Conservation (phyloP, 2,888 invertebrate genomes). For the Bimastos eiseni region DNA sequence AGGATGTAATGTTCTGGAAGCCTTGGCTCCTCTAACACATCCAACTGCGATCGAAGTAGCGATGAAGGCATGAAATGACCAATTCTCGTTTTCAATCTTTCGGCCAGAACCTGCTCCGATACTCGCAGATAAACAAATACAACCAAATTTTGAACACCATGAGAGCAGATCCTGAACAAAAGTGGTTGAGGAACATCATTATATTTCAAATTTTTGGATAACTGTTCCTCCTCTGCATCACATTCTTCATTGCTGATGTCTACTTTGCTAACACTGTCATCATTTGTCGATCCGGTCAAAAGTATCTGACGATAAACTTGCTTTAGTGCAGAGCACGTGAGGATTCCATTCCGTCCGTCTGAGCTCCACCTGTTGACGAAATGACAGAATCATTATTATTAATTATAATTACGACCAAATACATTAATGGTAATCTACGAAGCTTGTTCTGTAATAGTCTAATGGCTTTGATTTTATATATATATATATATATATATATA, state of each 20-base stretch:
- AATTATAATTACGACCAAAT: background rate
- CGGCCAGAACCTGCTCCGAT: constrained; percentile 40
- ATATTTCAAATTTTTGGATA: background rate
- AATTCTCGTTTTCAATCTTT: constrained; percentile 46
- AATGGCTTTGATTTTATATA: too few species aligned
- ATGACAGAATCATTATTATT: background rate
- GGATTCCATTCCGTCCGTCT: background rate
- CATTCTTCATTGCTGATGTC: background rate
- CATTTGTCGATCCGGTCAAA: constrained; percentile 35
- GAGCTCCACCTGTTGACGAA: background rate
- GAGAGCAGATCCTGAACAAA: background rate
- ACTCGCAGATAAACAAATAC: constrained; percentile 34
- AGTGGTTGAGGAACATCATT: background rate
- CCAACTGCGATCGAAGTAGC: constrained; percentile 52
- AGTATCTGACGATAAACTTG: constrained; percentile 52
- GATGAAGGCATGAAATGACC: constrained; percentile 54
- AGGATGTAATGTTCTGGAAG: background rate
- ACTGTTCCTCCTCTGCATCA: background rate
- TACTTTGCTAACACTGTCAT: background rate
- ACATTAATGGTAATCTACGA: background rate
- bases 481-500: too few species aligned
- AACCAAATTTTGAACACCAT: background rate
- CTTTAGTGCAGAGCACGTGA: constrained; percentile 59
- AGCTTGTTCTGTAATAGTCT: background rate
- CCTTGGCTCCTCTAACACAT: constrained; percentile 48